Percentiles rank a stretch among this genome's conserved stretches.
Evolutionary conservation across 2,888 invertebrate species (phyloP).

Genomic region (Tyria jacobaeae): DNA sequence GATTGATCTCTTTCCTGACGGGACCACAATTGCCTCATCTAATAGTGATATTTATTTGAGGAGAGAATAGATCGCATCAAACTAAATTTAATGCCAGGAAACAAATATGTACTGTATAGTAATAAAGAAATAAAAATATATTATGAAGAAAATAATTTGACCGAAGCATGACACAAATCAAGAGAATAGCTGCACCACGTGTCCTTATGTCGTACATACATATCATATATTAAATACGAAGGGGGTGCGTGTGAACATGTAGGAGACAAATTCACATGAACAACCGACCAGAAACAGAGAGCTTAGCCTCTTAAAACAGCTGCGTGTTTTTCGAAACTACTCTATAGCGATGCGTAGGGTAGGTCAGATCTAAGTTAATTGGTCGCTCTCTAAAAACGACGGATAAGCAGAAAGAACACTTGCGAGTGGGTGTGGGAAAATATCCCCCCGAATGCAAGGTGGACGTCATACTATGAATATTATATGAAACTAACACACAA

Average conservation of each 20-base stretch:
- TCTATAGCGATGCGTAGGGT: conserved; percentile 44
- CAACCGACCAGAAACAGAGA: conserved; percentile 54
- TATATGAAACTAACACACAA: conserved; percentile 38
- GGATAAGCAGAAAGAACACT: conserved; percentile 62
- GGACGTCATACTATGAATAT: conserved; percentile 47
- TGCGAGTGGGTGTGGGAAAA: conserved; percentile 67
- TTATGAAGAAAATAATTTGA: conserved; percentile 25
- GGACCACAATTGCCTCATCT: too few species aligned
- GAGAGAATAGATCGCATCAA: too few species aligned
- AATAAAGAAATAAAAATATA: conserved; percentile 14
- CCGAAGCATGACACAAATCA: conserved; percentile 27
- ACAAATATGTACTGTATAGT: not conserved
- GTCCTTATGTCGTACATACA: conserved; percentile 33
- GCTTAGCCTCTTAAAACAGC: conserved; percentile 53
- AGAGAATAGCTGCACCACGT: conserved; percentile 35
- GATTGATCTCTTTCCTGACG: too few species aligned
- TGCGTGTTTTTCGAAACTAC: conserved; percentile 36
- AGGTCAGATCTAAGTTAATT: conserved; percentile 53
- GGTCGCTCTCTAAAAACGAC: conserved; percentile 55
- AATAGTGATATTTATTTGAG: too few species aligned
- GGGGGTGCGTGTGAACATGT: conserved; percentile 69
- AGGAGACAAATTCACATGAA: conserved; percentile 71
- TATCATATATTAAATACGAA: conserved; percentile 39
- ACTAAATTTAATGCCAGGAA: conserved; percentile 12
- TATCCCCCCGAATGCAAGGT: conserved; percentile 64